Conservation (phyloP, 2,113 vertebrate species). For the Ancistrus triradiatus region DNA sequence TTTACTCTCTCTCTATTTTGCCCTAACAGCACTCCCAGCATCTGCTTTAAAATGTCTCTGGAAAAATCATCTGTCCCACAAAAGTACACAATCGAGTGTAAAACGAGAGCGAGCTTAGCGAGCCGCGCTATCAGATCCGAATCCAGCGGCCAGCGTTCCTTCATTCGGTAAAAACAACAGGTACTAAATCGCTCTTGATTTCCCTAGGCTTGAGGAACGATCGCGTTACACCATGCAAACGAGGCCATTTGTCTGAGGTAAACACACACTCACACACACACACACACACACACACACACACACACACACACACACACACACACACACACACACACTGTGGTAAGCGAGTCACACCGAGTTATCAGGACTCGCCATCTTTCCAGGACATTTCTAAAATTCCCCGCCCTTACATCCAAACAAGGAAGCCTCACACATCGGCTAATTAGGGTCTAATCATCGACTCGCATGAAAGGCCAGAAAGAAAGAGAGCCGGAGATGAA, state of each 20-base stretch:
- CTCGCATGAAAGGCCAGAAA: conserved; percentile 48
- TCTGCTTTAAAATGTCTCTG: too few relatives aligned
- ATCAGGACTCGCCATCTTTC: conserved; percentile 72
- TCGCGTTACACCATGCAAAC: conserved; percentile 43
- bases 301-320: conserved; percentile 14
- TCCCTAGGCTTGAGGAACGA: too few relatives aligned
- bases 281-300: neutral
- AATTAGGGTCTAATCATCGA: conserved; percentile 52
- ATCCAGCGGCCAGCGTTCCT: too few relatives aligned
- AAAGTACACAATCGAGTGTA: too few relatives aligned
- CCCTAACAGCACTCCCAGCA: too few relatives aligned
- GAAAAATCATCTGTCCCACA: too few relatives aligned
- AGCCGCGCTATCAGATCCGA: too few relatives aligned
- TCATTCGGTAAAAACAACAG: too few relatives aligned
- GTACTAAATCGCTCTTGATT: too few relatives aligned
- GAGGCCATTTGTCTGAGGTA: neutral
- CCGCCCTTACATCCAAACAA: conserved; percentile 54
- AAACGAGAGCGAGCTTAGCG: too few relatives aligned
- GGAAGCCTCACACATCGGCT: conserved; percentile 51
- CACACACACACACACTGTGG: conserved; percentile 35
- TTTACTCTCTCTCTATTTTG: too few relatives aligned
- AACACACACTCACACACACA: too few relatives aligned
- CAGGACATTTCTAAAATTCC: conserved; percentile 69
- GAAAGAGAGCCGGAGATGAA: conserved; percentile 27
- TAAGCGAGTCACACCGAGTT: conserved; percentile 56